Conservation (phyloP, 2,113 vertebrate genomes). For the Hippocampus guttulatus region DNA sequence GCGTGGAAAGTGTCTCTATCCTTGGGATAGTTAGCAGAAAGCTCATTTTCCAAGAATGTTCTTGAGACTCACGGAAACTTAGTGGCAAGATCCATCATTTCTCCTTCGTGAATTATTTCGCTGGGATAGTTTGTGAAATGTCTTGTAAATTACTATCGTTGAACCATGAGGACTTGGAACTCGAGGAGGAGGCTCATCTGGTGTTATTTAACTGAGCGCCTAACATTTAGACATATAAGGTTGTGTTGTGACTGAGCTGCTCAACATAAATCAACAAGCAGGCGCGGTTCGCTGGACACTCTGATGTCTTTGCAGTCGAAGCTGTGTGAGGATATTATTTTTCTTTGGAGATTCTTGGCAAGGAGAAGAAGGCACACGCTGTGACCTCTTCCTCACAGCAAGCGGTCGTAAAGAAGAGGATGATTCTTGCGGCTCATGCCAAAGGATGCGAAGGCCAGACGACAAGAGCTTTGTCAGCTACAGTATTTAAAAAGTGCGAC, state of each 20-base stretch:
- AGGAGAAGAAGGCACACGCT: background rate
- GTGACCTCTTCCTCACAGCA: background rate
- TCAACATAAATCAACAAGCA: conserved; percentile 44
- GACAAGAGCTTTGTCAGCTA: no score
- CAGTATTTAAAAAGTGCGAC: no score
- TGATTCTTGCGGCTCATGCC: no score
- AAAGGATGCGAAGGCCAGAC: no score
- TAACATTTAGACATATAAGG: conserved; percentile 29
- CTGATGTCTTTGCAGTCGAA: background rate
- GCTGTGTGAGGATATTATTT: background rate
- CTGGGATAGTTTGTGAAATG: no score
- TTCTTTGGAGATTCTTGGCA: background rate
- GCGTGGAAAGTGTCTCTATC: no score
- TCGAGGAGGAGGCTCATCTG: conserved; percentile 5
- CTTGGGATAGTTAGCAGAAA: no score
- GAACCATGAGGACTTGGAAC: background rate
- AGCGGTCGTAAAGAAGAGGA: background rate
- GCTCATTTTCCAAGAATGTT: no score
- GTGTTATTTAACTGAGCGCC: background rate
- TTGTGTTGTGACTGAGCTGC: conserved; percentile 11
- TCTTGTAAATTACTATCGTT: background rate
- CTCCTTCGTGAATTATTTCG: no score
- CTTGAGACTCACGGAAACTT: no score
- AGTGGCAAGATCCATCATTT: no score
- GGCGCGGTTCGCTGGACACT: conserved; percentile 15